Conservation (phyloP, 2,113 vertebrate species). For the Petrocephalus microphthalmus region DNA sequence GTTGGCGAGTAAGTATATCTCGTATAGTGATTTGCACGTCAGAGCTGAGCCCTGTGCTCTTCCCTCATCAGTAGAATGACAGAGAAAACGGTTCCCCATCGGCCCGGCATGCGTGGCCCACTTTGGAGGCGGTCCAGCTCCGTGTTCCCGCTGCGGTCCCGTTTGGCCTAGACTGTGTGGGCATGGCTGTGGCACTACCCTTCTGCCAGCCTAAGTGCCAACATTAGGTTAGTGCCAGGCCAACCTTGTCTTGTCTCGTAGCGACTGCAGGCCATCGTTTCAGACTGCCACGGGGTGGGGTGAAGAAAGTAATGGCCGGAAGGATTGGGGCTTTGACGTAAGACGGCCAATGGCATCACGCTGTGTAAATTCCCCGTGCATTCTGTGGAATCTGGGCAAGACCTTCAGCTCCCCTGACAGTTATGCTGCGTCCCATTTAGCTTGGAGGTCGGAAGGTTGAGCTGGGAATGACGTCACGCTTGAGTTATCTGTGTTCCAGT, state of each 20-base stretch:
- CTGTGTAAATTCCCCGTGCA: not conserved
- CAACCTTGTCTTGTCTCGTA: not conserved
- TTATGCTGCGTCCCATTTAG: not conserved
- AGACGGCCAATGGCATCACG: not conserved
- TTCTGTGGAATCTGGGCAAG: not conserved
- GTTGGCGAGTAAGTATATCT: conserved; percentile 11
- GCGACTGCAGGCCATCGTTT: not conserved
- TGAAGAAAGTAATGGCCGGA: not conserved
- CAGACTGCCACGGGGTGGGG: not conserved
- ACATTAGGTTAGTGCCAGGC: not conserved
- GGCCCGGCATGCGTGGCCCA: not conserved
- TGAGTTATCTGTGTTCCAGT: not conserved
- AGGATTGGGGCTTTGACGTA: not conserved
- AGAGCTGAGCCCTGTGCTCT: not conserved
- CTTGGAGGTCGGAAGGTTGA: not conserved
- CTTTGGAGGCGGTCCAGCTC: not conserved
- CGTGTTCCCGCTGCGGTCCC: not conserved
- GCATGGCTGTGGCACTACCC: not conserved
- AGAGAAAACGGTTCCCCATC: not conserved
- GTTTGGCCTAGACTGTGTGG: not conserved
- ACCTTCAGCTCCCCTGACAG: not conserved
- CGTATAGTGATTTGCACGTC: not conserved
- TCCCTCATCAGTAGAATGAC: not conserved
- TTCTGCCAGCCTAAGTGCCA: not conserved
- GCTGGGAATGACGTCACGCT: not conserved